Base-by-base conservation (phyloP, 2,888 invertebrate genomes). In the Agrotis puta region DNA sequence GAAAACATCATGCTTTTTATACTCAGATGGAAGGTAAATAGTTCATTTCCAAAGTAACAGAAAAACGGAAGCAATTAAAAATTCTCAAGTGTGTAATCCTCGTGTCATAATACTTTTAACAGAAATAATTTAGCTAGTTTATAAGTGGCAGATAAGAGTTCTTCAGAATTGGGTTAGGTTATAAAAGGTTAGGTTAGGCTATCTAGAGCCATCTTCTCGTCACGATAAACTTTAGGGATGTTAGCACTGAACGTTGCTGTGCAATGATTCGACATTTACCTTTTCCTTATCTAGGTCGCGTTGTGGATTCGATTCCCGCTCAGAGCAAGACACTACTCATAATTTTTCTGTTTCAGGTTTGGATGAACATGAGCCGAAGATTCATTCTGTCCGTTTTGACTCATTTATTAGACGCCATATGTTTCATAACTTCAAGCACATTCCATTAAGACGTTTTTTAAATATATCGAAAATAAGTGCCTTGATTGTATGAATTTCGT, bases 171-270 rank as follows among this genome's bases (percentile, higher is more conserved):
- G 59, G 82, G 82, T 83, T 74, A 81, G 74, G 73, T 75, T 72
- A 73, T 62, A 54, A 67, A 65, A 82, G 82, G 75, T 73, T 69
- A 82, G 73, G 82, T 82, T 67, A 79, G 83, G 83, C 48, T 83
- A 82, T 82, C 82, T 4, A 7, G 16, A 53, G 64, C 20, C 67
- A 70, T 79, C 59, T 70, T 48, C 24, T 45, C 50, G 64, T 61
- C 45, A 57, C 53, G 66, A 62, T 75, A 67, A 67, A 50, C 50
- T 47, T 50, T 48, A 20, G 18, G 50, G 43, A 56, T 56, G 62
- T 63, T 50, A 47, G 47, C 64, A 47, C 14, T 20, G 43, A 43
- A 22, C 14, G n/a, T 68, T 47, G 20, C 14, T 27, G 18, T 22
- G 9, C n/a, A 43, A 16, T 14, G 6, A 47, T 13, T 47, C 0